Base-by-base conservation (phyloP, 37 sponge, comb jelly and placozoan species). In the Cliona cf. orientalis region DNA sequence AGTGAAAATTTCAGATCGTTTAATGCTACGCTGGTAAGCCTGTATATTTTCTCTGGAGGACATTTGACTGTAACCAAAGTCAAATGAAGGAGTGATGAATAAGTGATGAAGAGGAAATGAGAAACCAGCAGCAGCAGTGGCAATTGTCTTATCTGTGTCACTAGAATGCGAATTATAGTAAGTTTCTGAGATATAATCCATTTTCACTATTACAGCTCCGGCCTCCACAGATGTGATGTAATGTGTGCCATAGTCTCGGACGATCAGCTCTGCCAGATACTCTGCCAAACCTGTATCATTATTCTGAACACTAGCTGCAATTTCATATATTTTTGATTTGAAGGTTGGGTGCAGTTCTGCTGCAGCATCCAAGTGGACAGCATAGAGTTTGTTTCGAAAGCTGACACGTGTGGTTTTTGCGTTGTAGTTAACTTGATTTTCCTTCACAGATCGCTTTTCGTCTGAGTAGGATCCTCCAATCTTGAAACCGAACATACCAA, bases 181-280 rank as follows among this genome's bases (percentile, higher is more conserved):
- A 0, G 31, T 35, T 1, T 33, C 11, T 5, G 26, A 3, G 5
- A 91, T 35, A 56, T 66, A 55, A 41, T 91, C 92, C 6, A 44
- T 59, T 69, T 92, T 81, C 7, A 66, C 55, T 0, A 87, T 46
- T 21, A 92, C 45, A 0, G 78, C 91, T 42, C 91, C 91, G 1
- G 86, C 91, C 25, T 82, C 75, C 40, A 80, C 42, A 34, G 80
- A 62, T 22, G 59, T 79, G 11, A 80, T 36, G 35, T 69, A 75
- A 69, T 92, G 85, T n/a, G 93, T 92, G 21, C 93, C 93, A 55
- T 84, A 92, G 43, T 92, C 93, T 44, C 85, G 78, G 49, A 92
- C 69, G 4, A 87, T 56, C 9, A 92, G 66, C 75, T 92, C 88
- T 0, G 89, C 72, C 32, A 76, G 46, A 58, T 92, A 87, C 5